A percentile compares a stretch with the other conserved stretches of the same genome.
Evolutionary conservation across 2,797 vertebrate genomes (phyloP).

Genomic region (Acanthiza pusilla): DNA sequence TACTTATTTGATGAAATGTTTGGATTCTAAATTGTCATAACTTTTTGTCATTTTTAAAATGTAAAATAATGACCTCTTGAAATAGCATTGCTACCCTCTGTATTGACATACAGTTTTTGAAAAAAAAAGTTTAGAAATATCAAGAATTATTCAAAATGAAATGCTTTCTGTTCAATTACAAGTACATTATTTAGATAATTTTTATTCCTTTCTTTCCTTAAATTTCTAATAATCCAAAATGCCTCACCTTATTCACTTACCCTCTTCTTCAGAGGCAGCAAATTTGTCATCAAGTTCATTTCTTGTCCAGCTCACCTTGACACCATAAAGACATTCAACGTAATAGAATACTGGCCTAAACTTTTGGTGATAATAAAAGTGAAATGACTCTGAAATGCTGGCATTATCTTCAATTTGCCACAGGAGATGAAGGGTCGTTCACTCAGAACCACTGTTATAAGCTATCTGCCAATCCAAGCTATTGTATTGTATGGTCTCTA

Average conservation of each 20-base stretch:
- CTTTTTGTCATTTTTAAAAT: background rate
- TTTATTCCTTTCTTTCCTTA: background rate
- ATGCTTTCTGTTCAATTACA: background rate
- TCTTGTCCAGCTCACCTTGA: background rate
- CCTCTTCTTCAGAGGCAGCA: background rate
- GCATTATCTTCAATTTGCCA: conserved; percentile 34
- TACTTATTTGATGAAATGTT: background rate
- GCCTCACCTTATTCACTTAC: background rate
- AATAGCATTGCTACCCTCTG: background rate
- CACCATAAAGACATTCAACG: background rate
- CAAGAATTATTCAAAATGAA: background rate
- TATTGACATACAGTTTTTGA: background rate
- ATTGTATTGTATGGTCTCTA: background rate
- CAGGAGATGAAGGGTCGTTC: conserved; percentile 25
- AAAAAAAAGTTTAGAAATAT: background rate
- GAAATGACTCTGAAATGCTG: conserved; percentile 22
- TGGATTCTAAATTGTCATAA: background rate
- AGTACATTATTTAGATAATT: background rate
- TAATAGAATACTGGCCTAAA: conserved; percentile 4
- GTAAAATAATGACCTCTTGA: background rate
- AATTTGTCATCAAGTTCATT: conserved; percentile 1
- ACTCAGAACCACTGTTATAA: conserved; percentile 1
- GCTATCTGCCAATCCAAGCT: background rate
- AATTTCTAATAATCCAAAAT: background rate
- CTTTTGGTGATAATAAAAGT: conserved; percentile 21